phyloP scores from a whole-genome alignment of 1,140 invertebrate genomes.

The Babylonia areolata region DNA sequence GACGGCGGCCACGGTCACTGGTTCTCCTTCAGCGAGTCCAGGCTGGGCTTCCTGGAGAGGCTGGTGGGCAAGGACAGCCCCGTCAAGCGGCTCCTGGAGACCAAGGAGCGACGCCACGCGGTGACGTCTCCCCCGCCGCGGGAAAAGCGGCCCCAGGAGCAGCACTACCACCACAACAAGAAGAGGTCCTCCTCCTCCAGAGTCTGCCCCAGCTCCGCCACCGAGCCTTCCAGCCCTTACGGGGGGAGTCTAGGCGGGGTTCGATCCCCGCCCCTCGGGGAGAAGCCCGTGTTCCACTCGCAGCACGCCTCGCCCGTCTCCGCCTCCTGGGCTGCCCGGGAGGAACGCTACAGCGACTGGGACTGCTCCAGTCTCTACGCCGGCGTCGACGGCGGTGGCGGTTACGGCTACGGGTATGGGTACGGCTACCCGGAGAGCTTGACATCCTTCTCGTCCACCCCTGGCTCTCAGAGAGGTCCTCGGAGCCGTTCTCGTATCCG shows the following conservation, averaged over 20 bases:
- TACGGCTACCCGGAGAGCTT: slow-evolving; percentile 13
- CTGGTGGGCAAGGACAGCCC: slow-evolving; percentile 27
- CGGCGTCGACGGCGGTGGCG: too few species aligned
- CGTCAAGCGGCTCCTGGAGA: background rate
- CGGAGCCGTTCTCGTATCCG: slow-evolving; percentile 82
- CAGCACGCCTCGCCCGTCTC: background rate
- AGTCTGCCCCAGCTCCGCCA: background rate
- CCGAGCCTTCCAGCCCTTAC: background rate
- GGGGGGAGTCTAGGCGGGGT: background rate
- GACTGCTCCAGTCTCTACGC: background rate
- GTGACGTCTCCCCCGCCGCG: background rate
- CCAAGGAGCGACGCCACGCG: background rate
- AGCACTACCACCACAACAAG: background rate
- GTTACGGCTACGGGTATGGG: background rate
- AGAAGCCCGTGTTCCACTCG: background rate
- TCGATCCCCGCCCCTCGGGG: background rate
- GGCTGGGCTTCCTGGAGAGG: slow-evolving; percentile 22
- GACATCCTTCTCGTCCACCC: background rate
- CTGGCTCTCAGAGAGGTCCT: background rate
- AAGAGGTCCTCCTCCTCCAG: background rate
- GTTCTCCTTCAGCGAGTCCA: slow-evolving; percentile 28
- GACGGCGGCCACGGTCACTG: slow-evolving; percentile 16
- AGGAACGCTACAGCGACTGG: background rate
- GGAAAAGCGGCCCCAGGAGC: background rate
- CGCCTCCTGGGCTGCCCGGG: too few species aligned